Evolutionary conservation across 2,888 invertebrate genomes (phyloP).

Genomic region (Actias luna): DNA sequence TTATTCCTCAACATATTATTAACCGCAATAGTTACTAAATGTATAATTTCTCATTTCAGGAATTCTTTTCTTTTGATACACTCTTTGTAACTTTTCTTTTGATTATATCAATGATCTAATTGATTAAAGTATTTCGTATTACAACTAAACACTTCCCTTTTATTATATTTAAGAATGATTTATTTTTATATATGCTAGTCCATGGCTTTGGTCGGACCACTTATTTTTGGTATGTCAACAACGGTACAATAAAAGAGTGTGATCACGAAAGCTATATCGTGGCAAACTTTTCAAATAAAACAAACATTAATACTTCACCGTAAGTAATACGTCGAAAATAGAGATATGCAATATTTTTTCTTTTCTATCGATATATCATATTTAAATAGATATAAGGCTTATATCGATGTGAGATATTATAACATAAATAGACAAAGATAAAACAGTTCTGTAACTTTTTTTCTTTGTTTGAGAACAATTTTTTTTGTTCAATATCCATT

Average conservation of each 20-base stretch:
- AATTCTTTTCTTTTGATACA: too few species aligned
- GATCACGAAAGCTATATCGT: neutral
- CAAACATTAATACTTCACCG: conserved; percentile 22
- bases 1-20: too few species aligned
- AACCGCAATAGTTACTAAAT: too few species aligned
- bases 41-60: too few species aligned
- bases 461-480: too few species aligned
- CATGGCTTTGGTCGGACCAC: neutral
- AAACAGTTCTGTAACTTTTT: too few species aligned
- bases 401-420: neutral
- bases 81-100: too few species aligned
- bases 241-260: conserved; percentile 6
- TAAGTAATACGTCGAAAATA: conserved; percentile 25
- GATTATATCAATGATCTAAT: too few species aligned
- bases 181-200: neutral
- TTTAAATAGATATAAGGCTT: neutral
- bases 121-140: too few species aligned
- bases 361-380: neutral
- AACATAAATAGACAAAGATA: too few species aligned
- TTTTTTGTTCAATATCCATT: too few species aligned
- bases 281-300: conserved; percentile 28
- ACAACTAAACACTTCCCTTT: too few species aligned
- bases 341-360: neutral
- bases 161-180: neutral
- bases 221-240: neutral